A percentile compares a stretch with the other conserved stretches of the same genome.
Conservation (phyloP, 2,888 invertebrate species). For the Drosophila multiciliata region DNA sequence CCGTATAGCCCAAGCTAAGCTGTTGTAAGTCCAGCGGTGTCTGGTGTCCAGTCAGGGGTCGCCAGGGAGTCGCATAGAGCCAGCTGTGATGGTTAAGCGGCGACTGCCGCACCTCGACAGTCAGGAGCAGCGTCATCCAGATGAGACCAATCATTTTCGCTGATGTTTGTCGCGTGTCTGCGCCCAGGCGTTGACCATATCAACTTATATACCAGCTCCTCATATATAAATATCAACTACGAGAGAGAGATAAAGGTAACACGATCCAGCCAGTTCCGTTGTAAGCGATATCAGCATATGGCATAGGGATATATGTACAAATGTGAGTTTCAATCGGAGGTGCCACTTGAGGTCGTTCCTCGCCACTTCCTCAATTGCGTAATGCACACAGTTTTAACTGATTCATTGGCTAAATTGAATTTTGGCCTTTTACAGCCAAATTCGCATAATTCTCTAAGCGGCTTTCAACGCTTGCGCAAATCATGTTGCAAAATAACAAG, state of each 20-base stretch:
- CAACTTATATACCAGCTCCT: slow-evolving; percentile 40
- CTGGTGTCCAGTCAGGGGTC: slow-evolving; percentile 37
- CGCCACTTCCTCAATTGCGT: slow-evolving; percentile 40
- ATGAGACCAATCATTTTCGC: slow-evolving; percentile 20
- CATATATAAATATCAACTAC: background rate
- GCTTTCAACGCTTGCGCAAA: slow-evolving; percentile 54
- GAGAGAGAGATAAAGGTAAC: slow-evolving; percentile 23
- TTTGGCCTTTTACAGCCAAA: slow-evolving; percentile 7
- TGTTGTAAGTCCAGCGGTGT: slow-evolving; percentile 22
- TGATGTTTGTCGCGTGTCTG: slow-evolving; percentile 23
- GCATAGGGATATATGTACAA: slow-evolving; percentile 27
- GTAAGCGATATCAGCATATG: slow-evolving; percentile 45
- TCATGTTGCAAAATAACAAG: slow-evolving; percentile 41
- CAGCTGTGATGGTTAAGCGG: slow-evolving; percentile 31
- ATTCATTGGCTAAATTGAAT: slow-evolving; percentile 9
- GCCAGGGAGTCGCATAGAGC: slow-evolving; percentile 61
- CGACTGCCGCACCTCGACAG: slow-evolving; percentile 22
- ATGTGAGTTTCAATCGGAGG: background rate
- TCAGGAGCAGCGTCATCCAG: slow-evolving; percentile 13
- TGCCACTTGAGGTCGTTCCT: slow-evolving; percentile 22
- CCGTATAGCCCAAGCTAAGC: slow-evolving; percentile 60
- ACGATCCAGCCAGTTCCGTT: slow-evolving; percentile 41
- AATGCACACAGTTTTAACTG: slow-evolving; percentile 1
- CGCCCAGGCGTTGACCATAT: slow-evolving; percentile 10
- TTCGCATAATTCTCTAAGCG: slow-evolving; percentile 32